Percentiles rank a stretch among this genome's conserved stretches.
Conservation (phyloP, 2,113 vertebrate genomes). For the Muscicapa adusta region DNA sequence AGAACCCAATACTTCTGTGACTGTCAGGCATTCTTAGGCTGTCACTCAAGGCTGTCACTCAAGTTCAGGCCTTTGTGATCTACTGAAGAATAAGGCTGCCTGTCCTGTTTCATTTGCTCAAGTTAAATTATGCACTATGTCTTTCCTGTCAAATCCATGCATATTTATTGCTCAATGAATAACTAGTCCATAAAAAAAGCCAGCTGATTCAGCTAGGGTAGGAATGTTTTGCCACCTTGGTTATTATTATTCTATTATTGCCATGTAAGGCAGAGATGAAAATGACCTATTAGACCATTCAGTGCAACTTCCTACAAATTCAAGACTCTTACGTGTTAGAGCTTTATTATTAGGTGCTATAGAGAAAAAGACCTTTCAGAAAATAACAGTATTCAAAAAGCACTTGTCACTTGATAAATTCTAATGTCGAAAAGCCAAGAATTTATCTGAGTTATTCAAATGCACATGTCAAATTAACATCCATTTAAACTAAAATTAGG, state of each 20-base stretch:
- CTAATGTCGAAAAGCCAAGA: conserved; percentile 11
- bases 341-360: neutral
- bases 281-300: conserved; percentile 19
- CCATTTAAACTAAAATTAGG: conserved; percentile 35
- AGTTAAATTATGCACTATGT: conserved; percentile 3
- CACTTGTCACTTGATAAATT: conserved; percentile 3
- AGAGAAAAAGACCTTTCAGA: conserved; percentile 17
- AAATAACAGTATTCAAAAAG: conserved; percentile 2
- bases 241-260: conserved; percentile 5
- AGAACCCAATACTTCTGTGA: neutral
- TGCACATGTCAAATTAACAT: conserved; percentile 10
- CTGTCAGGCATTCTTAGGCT: neutral
- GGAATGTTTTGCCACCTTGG: neutral
- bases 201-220: neutral
- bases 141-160: conserved; percentile 10
- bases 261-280: neutral
- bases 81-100: neutral
- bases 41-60: neutral
- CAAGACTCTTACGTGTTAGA: neutral
- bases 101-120: neutral
- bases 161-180: conserved; percentile 29
- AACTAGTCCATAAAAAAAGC: neutral
- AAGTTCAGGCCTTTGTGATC: neutral
- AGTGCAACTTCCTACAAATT: neutral
- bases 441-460: conserved; percentile 38